Evolutionary conservation across 2,888 invertebrate species (phyloP).

Genomic region (Eustalomyia histrio): DNA sequence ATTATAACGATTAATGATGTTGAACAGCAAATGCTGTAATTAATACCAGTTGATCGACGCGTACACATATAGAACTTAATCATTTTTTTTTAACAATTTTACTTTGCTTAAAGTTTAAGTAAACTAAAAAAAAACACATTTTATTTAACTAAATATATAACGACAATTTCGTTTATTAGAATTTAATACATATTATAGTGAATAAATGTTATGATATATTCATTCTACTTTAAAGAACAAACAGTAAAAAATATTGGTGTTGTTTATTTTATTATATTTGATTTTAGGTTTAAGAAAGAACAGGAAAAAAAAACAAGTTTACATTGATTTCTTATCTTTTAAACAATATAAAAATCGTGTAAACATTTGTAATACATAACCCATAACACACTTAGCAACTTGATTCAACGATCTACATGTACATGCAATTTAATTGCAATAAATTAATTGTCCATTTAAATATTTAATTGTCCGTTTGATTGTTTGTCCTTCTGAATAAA

Average conservation of each 20-base stretch:
- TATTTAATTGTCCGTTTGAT: too few species aligned
- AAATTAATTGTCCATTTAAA: too few species aligned
- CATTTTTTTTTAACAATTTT: constrained; percentile 42
- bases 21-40: background rate
- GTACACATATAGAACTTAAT: constrained; percentile 1
- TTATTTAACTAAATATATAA: constrained; percentile 37
- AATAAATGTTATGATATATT: constrained; percentile 58
- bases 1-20: background rate
- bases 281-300: constrained; percentile 4
- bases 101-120: constrained; percentile 62
- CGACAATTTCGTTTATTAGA: constrained; percentile 56
- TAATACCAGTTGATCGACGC: constrained; percentile 26
- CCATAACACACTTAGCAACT: too few species aligned
- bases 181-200: constrained; percentile 45
- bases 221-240: constrained; percentile 56
- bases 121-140: constrained; percentile 29
- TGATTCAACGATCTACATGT: too few species aligned
- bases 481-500: too few species aligned
- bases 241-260: constrained; percentile 45
- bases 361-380: constrained; percentile 12
- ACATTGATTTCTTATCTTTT: constrained; percentile 31
- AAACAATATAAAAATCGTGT: constrained; percentile 44
- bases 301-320: background rate
- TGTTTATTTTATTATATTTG: constrained; percentile 45
- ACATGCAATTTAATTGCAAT: too few species aligned